Conservation (phyloP, 2,888 invertebrate genomes). For the Micropterix aruncella region DNA sequence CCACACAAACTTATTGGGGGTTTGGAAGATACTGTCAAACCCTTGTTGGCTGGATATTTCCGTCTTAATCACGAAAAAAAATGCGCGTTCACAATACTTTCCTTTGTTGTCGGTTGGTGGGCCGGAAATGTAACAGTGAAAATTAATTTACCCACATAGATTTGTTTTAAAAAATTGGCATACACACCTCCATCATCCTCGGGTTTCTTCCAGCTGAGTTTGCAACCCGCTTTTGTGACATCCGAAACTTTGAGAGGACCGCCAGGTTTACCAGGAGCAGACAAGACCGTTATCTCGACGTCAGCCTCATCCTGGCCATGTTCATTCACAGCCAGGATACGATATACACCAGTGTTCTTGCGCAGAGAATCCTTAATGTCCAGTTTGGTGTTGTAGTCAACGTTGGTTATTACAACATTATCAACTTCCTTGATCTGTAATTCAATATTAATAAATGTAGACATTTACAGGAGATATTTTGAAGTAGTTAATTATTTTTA, state of each 20-base stretch:
- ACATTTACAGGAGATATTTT: too few relatives aligned
- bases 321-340: conserved; percentile 78
- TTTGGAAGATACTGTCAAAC: too few relatives aligned
- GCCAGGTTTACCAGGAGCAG: conserved; percentile 73
- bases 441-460: neutral
- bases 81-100: too few relatives aligned
- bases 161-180: too few relatives aligned
- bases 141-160: too few relatives aligned
- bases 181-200: conserved; percentile 81
- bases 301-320: conserved; percentile 89
- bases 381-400: conserved; percentile 83
- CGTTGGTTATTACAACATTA: conserved; percentile 42
- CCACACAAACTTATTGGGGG: too few relatives aligned
- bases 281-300: conserved; percentile 79
- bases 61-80: too few relatives aligned
- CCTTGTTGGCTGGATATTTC: too few relatives aligned
- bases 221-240: conserved; percentile 80
- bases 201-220: conserved; percentile 86
- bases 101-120: too few relatives aligned
- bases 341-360: conserved; percentile 81
- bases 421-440: neutral
- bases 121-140: too few relatives aligned
- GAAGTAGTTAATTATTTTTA: too few relatives aligned
- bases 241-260: conserved; percentile 83
- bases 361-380: conserved; percentile 65